phyloP scores from a whole-genome alignment of 2,888 invertebrate species.

The Cistogaster globosa region DNA sequence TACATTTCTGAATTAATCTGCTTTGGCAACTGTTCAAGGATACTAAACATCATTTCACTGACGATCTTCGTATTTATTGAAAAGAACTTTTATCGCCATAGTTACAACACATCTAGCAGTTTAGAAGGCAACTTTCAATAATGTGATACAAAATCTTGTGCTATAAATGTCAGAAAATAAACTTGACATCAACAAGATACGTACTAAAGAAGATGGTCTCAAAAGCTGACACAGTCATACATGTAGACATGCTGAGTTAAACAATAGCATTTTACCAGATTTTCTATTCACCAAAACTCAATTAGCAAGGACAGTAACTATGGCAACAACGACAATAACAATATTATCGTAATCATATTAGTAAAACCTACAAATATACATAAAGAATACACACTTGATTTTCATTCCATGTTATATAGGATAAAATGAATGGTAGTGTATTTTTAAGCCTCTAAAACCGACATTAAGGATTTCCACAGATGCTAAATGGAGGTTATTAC shows the following conservation, averaged over 20 bases:
- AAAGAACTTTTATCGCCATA: no score
- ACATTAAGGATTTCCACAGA: no score
- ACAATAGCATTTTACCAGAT: not conserved
- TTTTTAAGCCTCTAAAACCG: not conserved
- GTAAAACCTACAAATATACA: not conserved
- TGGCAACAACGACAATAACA: not conserved
- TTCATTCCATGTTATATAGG: not conserved
- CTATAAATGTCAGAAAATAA: slow-evolving; percentile 51
- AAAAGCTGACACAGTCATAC: not conserved
- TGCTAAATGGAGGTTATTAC: no score
- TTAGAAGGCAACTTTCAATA: not conserved
- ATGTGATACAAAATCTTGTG: slow-evolving; percentile 34
- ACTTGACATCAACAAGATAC: slow-evolving; percentile 51
- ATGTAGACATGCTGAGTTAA: not conserved
- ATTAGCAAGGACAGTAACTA: not conserved
- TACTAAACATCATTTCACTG: no score
- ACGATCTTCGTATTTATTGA: no score
- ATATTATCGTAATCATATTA: not conserved
- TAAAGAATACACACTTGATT: not conserved
- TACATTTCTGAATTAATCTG: no score
- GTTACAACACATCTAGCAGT: no score
- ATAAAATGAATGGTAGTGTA: not conserved
- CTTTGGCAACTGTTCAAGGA: no score
- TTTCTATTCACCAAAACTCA: slow-evolving; percentile 29
- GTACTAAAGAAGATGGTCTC: not conserved